These are phyloP conservation scores for Hesperophylax magnus DNA, from an alignment of 1,140 invertebrate species.

Conservation along the genomic window DNA sequence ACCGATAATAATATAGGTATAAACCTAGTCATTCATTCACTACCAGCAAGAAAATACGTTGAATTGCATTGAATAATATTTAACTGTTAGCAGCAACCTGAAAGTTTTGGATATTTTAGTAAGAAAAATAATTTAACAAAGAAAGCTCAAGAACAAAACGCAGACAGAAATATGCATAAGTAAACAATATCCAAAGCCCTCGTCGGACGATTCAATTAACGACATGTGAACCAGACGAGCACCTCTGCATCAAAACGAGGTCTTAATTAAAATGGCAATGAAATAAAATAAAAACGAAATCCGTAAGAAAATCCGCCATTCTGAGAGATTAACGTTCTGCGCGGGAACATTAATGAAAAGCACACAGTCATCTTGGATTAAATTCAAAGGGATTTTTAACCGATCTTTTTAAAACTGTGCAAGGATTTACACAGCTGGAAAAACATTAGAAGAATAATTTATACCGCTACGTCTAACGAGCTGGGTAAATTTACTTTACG, in stretches of 20 bases:
- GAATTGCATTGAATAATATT: too few relatives aligned
- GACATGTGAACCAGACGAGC: not conserved
- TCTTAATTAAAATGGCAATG: constrained; percentile 6
- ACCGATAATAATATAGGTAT: too few relatives aligned
- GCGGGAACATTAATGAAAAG: not conserved
- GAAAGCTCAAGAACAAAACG: not conserved
- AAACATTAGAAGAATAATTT: not conserved
- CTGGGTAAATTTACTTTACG: too few relatives aligned
- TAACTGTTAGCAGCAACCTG: too few relatives aligned
- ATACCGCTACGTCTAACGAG: too few relatives aligned
- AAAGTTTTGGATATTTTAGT: too few relatives aligned
- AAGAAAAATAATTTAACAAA: too few relatives aligned
- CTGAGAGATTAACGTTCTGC: not conserved
- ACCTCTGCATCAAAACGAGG: not conserved
- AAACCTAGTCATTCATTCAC: too few relatives aligned
- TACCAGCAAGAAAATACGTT: too few relatives aligned
- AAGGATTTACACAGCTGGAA: not conserved
- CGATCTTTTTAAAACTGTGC: not conserved
- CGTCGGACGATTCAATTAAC: not conserved
- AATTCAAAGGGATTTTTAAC: not conserved
- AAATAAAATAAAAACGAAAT: not conserved
- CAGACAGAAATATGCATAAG: not conserved
- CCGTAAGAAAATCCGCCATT: constrained; percentile 1
- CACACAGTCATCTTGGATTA: not conserved
- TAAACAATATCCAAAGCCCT: not conserved